Base-by-base conservation (phyloP, 2,113 vertebrate genomes). In the Alligator sinensis region DNA sequence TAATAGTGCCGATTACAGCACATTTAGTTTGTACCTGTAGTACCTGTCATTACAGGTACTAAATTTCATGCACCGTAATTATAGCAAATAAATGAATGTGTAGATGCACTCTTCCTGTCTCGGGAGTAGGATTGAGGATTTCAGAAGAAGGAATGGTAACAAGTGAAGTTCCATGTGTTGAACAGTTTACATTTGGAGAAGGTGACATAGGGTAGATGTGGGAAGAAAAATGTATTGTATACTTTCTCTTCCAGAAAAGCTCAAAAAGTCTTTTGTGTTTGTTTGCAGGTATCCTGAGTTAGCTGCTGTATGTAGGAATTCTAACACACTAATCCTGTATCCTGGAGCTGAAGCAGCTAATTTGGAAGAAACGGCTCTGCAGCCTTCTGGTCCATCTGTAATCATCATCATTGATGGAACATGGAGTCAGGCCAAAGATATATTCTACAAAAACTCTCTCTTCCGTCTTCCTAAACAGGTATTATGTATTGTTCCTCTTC, bases 341-440 rank as follows among this genome's bases (percentile, higher is more conserved):
- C 99, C 99, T 18, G 99, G 99, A 61, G 98, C 98, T 60, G 98
- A 98, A 76, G 99, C 99, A 54, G 97, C 98, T 86, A 98, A 99
- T 97, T 98, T 99, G 96, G 99, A 98, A 97, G 98, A 98, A 80
- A 83, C 98, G 95, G 79, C 97, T 82, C 86, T 96, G 94, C 96
- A 98, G 59, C 95, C 97, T 68, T 96, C 97, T 78, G 61, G 93
- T 47, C 98, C 98, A 64, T 98, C 98, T 78, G 98, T 98, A 74
- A 97, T 99, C 94, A 98, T 99, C 91, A 98, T 99, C 82, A 99
- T 99, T 0, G 99, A 99, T 60, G 99, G 99, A 80, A 99, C 99
- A 10, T 99, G 99, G 99, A 99, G 99, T 93, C 99, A 99, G 92
- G 99, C 99, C 75, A 99, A 99, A 97, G 99, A 99, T 93, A 99